These are phyloP conservation scores for Orchesella cincta DNA, from an alignment of 1,140 invertebrate species.

Conservation along the genomic window DNA sequence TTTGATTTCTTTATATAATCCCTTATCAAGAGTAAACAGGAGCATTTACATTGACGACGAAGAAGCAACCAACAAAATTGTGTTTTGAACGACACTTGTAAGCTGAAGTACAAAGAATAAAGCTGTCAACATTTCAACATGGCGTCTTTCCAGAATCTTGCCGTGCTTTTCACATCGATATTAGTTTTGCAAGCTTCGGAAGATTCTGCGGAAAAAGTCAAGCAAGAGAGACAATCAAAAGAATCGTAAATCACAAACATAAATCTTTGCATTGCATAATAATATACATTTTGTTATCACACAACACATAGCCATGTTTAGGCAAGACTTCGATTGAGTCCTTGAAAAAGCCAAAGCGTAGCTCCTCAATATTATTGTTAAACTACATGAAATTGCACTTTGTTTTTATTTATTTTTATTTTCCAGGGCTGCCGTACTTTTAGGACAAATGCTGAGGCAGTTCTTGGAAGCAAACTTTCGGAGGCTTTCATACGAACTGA, in stretches of 20 bases:
- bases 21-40: too few species aligned
- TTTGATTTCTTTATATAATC: too few species aligned
- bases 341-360: too few species aligned
- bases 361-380: background rate
- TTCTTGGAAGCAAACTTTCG: conserved; percentile 17
- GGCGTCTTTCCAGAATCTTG: background rate
- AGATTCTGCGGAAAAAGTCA: background rate
- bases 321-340: background rate
- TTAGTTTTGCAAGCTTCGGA: background rate
- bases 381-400: background rate
- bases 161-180: background rate
- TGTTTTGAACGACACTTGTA: too few species aligned
- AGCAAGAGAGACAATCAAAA: background rate
- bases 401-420: background rate
- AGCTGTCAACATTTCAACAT: background rate
- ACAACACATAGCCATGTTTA: background rate
- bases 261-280: background rate
- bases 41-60: too few species aligned
- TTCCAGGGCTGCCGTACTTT: conserved; percentile 9
- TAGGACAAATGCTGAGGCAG: conserved; percentile 18
- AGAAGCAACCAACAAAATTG: too few species aligned
- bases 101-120: too few species aligned
- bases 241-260: conserved; percentile 2
- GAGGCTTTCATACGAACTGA: conserved; percentile 7
- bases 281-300: background rate